Evolutionary conservation across 2,888 invertebrate genomes (phyloP), one percentile per base, ranked within the genome.

Genomic region (Sinhomidia bicolor): DNA sequence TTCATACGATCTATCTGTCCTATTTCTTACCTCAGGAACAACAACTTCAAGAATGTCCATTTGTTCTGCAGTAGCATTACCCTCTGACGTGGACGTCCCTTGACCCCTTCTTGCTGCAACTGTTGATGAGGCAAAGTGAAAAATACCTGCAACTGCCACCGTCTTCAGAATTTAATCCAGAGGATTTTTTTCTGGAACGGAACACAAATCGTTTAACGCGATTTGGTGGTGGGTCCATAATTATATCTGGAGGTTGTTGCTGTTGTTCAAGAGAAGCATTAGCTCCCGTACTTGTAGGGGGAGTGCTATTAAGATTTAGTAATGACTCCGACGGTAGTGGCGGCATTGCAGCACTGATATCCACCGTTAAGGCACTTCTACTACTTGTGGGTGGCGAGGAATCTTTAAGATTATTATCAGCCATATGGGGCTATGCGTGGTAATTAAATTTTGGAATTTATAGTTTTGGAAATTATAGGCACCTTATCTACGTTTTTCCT

Each of bases 171-270:
- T n/a, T n/a, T n/a, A n/a, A n/a, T 44, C 14, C 74, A 20, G 44
- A 1, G 44, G 20, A 57, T 76, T 76, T 84, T 54, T 84, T 80
- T 78, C 80, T 89, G 89, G 96, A 96, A 89, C 96, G 95, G 94
- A 97, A 97, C 92, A 96, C 95, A 94, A 97, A 97, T 94, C 96
- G 97, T 94, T 97, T 97, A 93, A 97, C 94, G 0, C 81, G 86
- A 65, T 74, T 89, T 14, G 57, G 65, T 5, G 89, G 62, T 10
- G 85, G 82, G 44, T 89, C 68, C 78, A 62, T 80, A 14, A 86
- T 78, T 26, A 86, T 78, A 20, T 71, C 86, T 20, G 86, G 71
- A 29, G 62, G 78, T 51, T 51, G 51, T 51, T 51, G 51, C 20
- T 57, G 41, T 12, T 5, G 60, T 23, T 1, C n/a, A 36, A 5